Evolutionary conservation across 1,140 invertebrate species (phyloP).

Genomic region (Drosophila tani): DNA sequence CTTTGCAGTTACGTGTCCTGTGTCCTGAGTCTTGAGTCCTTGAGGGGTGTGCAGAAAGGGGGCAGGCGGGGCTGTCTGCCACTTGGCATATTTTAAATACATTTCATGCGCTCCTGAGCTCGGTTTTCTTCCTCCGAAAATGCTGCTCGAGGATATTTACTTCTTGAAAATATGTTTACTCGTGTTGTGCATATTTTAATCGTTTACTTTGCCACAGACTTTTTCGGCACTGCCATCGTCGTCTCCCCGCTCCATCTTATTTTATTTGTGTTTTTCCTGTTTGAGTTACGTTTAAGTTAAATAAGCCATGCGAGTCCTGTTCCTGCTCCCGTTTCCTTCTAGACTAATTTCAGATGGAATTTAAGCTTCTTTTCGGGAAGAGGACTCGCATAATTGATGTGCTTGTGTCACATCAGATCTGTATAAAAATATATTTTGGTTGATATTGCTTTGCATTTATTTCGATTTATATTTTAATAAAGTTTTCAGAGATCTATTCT

Average conservation of each 20-base stretch:
- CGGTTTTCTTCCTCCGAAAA: conserved; percentile 40
- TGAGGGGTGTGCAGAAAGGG: conserved; percentile 5
- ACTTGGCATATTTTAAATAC: conserved; percentile 84
- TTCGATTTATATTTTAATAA: no score
- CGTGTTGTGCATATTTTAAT: conserved; percentile 85
- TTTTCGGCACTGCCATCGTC: conserved; percentile 42
- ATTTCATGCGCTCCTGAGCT: conserved; percentile 84
- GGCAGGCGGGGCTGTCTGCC: conserved; percentile 55
- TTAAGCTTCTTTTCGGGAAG: conserved; percentile 29
- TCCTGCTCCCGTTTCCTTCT: background rate
- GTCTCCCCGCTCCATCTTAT: background rate
- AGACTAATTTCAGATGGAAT: conserved; percentile 50
- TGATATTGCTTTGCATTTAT: no score
- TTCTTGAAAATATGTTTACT: conserved; percentile 85
- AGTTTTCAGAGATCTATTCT: no score
- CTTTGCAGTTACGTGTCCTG: conserved; percentile 62
- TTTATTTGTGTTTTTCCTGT: conserved; percentile 52
- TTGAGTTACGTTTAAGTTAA: conserved; percentile 81
- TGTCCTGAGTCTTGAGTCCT: conserved; percentile 18
- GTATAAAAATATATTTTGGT: background rate
- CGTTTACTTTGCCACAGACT: conserved; percentile 80
- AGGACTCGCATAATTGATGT: conserved; percentile 28
- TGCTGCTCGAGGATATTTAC: conserved; percentile 83
- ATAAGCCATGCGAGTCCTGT: conserved; percentile 71
- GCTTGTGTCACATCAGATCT: conserved; percentile 28